Base-by-base conservation (phyloP, 2,888 invertebrate species). In the Drosophila antonietae region DNA sequence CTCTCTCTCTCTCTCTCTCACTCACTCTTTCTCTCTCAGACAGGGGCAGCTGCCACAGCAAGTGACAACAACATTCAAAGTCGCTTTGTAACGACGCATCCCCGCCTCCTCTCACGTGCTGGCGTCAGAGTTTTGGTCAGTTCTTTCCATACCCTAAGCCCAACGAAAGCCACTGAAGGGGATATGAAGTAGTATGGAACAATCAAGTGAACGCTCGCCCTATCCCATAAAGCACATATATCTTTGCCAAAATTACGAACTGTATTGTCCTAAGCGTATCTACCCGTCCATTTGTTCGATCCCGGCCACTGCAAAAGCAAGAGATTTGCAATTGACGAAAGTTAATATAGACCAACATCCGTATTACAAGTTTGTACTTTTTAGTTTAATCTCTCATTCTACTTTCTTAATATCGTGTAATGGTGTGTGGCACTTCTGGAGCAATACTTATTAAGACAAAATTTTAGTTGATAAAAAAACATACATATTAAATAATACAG, bases 91-190 rank as follows among this genome's bases (percentile, higher is more conserved):
- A 56, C 73, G 61, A 53, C 49, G 31, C 28, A 55, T 15, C 61
- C 52, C 76, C 82, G 73, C 72, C 81, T 65, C 73, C 72, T 44
- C 35, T 23, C 33, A 18, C 2, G 15, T 41, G 46, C 61, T 80
- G 89, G 89, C 84, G 89, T 83, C 88, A 68, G 18, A 59, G 31
- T 44, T 53, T 59, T 68, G 83, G 72, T 68, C 80, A 75, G 35
- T 71, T 68, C 60, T 59, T 65, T 44, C 55, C 18, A 49, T 39
- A 39, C 49, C 49, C 49, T 51, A 33, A 6, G 31, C 8, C 1
- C 18, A 33, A 12, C 33, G 49, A 18, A 12, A 33, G 4, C 7
- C 6, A 3, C 12, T 12, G 31, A 23, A 18, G 6, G 6, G 31
- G 12, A 12, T 18, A 47, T 49, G n/a, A 18, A n/a, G 12, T 18